phyloP scores from a whole-genome alignment of 2,113 vertebrate species.

The Coptodon bakossiorum region DNA sequence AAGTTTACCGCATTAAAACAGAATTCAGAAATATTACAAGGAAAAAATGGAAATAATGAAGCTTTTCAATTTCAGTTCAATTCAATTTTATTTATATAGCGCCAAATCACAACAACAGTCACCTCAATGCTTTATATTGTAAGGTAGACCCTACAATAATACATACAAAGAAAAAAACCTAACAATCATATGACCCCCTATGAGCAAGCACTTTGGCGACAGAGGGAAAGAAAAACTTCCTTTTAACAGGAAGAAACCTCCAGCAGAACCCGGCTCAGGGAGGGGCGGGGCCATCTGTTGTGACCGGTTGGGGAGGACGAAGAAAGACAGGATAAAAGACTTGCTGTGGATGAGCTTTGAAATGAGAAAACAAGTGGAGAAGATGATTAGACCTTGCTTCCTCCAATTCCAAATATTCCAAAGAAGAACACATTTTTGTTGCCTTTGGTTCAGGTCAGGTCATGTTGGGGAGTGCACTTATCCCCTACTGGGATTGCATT shows the following conservation, averaged over 20 bases:
- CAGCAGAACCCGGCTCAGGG: not conserved
- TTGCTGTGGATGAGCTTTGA: too few species aligned
- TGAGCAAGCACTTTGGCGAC: not conserved
- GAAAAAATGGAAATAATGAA: not conserved
- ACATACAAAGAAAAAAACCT: not conserved
- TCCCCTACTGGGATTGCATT: not conserved
- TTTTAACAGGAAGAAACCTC: not conserved
- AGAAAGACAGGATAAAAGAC: not conserved
- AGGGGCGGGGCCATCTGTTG: not conserved
- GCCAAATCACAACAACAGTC: not conserved
- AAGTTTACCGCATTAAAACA: not conserved
- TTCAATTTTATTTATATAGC: not conserved
- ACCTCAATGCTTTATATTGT: not conserved
- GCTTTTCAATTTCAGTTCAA: not conserved
- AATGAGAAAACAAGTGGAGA: not conserved
- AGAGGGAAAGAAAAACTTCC: not conserved
- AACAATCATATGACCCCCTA: not conserved
- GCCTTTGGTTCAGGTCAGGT: not conserved
- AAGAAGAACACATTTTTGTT: not conserved
- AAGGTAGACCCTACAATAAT: not conserved
- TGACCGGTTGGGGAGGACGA: not conserved
- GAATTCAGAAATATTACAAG: not conserved
- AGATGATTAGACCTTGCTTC: not conserved
- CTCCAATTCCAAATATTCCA: not conserved
- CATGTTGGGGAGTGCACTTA: not conserved